Base-by-base conservation (phyloP, 2,797 vertebrate genomes). In the Rousettus madagascariensis region DNA sequence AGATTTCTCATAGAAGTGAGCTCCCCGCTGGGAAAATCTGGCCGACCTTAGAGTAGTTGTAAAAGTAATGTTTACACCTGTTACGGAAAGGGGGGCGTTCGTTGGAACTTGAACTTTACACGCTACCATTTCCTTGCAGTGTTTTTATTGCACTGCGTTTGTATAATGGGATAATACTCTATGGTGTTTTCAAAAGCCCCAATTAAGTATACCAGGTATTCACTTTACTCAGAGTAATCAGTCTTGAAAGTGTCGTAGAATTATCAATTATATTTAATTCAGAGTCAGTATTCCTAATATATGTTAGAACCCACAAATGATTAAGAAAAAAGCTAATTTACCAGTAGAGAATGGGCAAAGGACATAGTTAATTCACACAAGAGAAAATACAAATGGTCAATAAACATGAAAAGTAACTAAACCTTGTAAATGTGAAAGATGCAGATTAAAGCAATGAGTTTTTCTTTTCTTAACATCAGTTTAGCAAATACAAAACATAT, bases 21-120 rank as follows among this genome's bases (percentile, higher is more conserved):
- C 78, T 66, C 66, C 80, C 82, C 68, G 72, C 79, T 55, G 93
- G 65, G 93, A 77, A 72, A 71, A 59, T 24, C 86, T 69, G 75
- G 74, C 41, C 11, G 57, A 17, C 46, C 43, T 87, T 65, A 17
- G 24, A 19, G 72, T 19, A 43, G 92, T 80, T 78, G 30, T 91
- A 89, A 93, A 78, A 85, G 49, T 85, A 20, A 2, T 57, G 92
- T 88, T 93, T 93, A 49, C 94, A 97, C 96, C 96, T 97, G 97
- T 96, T 95, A 83, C 11, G 36, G 89, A 53, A 36, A 65, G 85
- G 92, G 36, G 85, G 92, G 36, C 38, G 61, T 94, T 83, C 71
- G 1, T 72, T 80, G 86, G 75, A 87, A 78, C 90, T 84, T 75
- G 61, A 79, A 91, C 92, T 96, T 95, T 4, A 33, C 83, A 33